Percentiles rank a stretch among this genome's conserved stretches.
Conservation (phyloP, 2,113 vertebrate species). For the Lutjanus erythropterus region DNA sequence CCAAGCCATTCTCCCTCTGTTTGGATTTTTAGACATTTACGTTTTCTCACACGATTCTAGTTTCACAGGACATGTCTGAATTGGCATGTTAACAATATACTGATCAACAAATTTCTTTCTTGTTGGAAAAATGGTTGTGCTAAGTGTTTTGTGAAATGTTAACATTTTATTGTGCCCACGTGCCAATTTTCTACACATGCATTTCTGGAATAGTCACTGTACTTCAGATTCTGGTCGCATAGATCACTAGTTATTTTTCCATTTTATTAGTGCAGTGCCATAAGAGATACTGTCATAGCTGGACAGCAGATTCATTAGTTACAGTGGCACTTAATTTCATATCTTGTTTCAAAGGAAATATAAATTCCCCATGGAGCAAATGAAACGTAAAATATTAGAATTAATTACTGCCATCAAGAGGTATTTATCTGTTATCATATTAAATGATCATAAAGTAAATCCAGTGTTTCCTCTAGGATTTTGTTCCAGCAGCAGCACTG, state of each 20-base stretch:
- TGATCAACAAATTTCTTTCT: constrained; percentile 6
- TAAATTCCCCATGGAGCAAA: not conserved
- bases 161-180: constrained; percentile 12
- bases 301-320: not conserved
- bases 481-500: too few species aligned
- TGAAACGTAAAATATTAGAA: not conserved
- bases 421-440: not conserved
- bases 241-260: not conserved
- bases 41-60: not conserved
- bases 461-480: too few species aligned
- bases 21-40: not conserved
- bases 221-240: not conserved
- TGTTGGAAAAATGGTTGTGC: constrained; percentile 21
- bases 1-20: not conserved
- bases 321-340: not conserved
- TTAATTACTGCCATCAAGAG: not conserved
- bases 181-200: not conserved
- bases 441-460: not conserved
- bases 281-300: not conserved
- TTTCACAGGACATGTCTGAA: constrained; percentile 12
- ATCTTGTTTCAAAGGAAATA: not conserved
- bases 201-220: not conserved
- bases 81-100: not conserved
- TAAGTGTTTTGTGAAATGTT: constrained; percentile 41
- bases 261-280: not conserved